Conservation (phyloP, 2,888 invertebrate species). For the Microchrysa polita region DNA sequence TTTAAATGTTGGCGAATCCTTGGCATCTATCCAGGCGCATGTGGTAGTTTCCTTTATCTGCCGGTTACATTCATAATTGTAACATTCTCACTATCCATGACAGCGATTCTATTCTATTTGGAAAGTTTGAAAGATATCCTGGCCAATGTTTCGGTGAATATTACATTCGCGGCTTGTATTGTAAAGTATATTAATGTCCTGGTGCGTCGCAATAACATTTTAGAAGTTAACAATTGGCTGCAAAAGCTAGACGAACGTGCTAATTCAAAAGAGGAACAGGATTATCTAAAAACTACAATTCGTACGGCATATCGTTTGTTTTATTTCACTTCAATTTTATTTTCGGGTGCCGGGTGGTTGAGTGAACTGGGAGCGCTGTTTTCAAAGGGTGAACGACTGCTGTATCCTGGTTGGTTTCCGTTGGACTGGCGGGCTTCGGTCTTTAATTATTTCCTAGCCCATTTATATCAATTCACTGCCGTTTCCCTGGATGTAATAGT, state of each 20-base stretch:
- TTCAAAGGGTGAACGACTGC: neutral
- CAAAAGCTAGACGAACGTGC: slow-evolving; percentile 54
- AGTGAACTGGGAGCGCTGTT: neutral
- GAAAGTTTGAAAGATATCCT: slow-evolving; percentile 55
- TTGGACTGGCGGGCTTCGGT: slow-evolving; percentile 9
- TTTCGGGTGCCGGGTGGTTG: slow-evolving; percentile 27
- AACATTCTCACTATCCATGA: slow-evolving; percentile 57
- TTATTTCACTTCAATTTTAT: slow-evolving; percentile 55
- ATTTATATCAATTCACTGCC: slow-evolving; percentile 14
- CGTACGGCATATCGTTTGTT: slow-evolving; percentile 53
- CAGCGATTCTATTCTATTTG: slow-evolving; percentile 58
- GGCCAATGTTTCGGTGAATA: slow-evolving; percentile 59
- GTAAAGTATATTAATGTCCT: slow-evolving; percentile 59
- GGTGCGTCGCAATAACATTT: slow-evolving; percentile 55
- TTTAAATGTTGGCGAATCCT: slow-evolving; percentile 59
- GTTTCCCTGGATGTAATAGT: neutral
- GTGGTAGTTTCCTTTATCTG: slow-evolving; percentile 50
- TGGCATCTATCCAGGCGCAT: slow-evolving; percentile 54
- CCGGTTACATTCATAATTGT: slow-evolving; percentile 54
- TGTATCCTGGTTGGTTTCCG: slow-evolving; percentile 41
- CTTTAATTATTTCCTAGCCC: neutral
- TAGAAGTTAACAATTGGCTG: slow-evolving; percentile 53
- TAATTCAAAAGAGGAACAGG: slow-evolving; percentile 52
- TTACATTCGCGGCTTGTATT: slow-evolving; percentile 58
- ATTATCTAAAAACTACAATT: slow-evolving; percentile 51